Base-by-base conservation (phyloP, 1,140 invertebrate genomes). In the Hycleus phaleratus region DNA sequence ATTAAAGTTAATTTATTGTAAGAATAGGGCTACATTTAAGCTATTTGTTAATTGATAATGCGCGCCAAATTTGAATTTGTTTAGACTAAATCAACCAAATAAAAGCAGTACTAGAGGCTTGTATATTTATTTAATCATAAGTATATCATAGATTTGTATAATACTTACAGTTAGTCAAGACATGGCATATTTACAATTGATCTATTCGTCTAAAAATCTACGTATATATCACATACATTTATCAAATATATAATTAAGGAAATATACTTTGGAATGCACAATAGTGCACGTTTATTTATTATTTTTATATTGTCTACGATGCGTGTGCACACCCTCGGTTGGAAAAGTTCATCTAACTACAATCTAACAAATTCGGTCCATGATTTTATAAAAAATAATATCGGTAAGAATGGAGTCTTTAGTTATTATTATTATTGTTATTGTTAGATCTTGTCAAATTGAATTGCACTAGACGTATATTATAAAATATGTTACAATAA, bases 231-330 rank as follows among this genome's bases (percentile, higher is more conserved):
- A 66, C 65, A 66, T 65, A 68, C 66, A 68, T 68, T 62, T 68
- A 68, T 64, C 60, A 68, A 66, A 68, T 64, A 68, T 64, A 64
- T 54, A 32, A 32, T 32, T 32, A 32, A 32, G 56, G 63, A 63
- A 63, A 66, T 66, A 63, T 65, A 62, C 38, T 66, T 64, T 64
- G 62, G 64, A 66, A 68, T 68, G 66, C 64, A 66, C 65, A 62
- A 62, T 66, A 66, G 60, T 66, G 65, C 65, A 60, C 58, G 54
- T 60, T 49, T 62, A 60, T 46, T 26, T 18, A 18, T 18, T 18
- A 18, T 18, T 18, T 18, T 18, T 18, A 58, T 65, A 65, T 67
- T 67, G 63, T 67, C 63, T 65, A 67, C 63, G 59, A 65, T 61
- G 57, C 59, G 43, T 52, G 59, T 66, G 61, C 56, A 63, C 62